Evolutionary conservation across 2,797 vertebrate genomes (phyloP), one percentile per base, ranked within the genome.

Genomic region (Muraenolepis orangiensis): DNA sequence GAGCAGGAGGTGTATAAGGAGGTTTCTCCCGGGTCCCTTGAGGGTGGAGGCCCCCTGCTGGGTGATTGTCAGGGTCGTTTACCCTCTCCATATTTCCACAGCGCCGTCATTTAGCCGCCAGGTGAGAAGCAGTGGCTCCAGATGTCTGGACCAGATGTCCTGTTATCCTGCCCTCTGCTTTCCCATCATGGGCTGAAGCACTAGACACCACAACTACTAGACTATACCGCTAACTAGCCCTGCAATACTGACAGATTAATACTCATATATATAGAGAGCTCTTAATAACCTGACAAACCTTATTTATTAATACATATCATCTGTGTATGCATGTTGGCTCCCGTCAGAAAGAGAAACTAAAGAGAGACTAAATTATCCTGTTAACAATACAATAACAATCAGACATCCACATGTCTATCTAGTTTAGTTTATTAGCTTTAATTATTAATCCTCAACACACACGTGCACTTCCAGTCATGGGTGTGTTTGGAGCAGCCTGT

Each of bases 111-210:
- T 93, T 91, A 90, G 87, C 90, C 86, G 75, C 92, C 93, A 93
- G 93, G 93, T 93, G 93, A 93, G 89, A 85, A 90, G 88, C 88
- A 90, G 86, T 91, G 86, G 87, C 90, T 93, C 91, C 92, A 94
- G 93, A 92, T 94, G 93, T 90, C 89, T 85, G 80, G 78, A 91
- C 91, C 93, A 94, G 92, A 93, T 94, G 93, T 89, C 90, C 89
- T 88, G 90, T 93, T 91, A 92, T 93, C 91, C n/a, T n/a, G n/a
- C n/a, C n/a, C n/a, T n/a, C n/a, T n/a, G n/a, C n/a, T n/a, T n/a
- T n/a, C n/a, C n/a, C n/a, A n/a, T n/a, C n/a, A n/a, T n/a, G n/a
- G n/a, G n/a, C n/a, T n/a, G n/a, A n/a, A n/a, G n/a, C n/a, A n/a
- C n/a, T n/a, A n/a, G n/a, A n/a, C n/a, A n/a, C n/a, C n/a, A n/a